These are phyloP conservation scores for Macheiramphus alcinus DNA, from an alignment of 2,113 vertebrate species.

Conservation along the genomic window DNA sequence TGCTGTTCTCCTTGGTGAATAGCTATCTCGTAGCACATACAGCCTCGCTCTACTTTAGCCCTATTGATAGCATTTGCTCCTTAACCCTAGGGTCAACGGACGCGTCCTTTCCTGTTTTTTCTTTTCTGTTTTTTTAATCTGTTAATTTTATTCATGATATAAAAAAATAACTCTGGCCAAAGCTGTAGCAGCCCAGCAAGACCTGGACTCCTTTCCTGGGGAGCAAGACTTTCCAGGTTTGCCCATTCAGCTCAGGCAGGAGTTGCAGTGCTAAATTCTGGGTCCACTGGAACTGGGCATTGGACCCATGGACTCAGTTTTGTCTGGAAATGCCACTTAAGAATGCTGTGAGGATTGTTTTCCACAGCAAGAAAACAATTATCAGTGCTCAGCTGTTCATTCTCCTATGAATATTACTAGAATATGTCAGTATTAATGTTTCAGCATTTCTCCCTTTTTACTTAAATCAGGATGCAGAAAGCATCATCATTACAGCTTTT, in stretches of 20 bases:
- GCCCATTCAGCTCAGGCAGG: not conserved
- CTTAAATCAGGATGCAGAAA: not conserved
- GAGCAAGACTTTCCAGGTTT: not conserved
- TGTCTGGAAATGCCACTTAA: not conserved
- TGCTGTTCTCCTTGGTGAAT: constrained; percentile 10
- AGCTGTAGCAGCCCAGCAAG: not conserved
- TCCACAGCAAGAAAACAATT: not conserved
- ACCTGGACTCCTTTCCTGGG: not conserved
- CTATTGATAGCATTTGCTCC: not conserved
- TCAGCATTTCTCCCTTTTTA: not conserved
- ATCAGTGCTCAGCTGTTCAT: not conserved
- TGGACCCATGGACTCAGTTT: not conserved
- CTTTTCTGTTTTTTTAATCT: not conserved
- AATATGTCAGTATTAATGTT: not conserved
- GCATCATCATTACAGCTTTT: not conserved
- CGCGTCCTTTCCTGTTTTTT: not conserved
- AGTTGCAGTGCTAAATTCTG: not conserved
- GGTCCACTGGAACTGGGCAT: not conserved
- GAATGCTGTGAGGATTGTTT: not conserved
- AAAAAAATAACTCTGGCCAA: not conserved
- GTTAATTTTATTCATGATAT: not conserved
- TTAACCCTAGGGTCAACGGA: not conserved
- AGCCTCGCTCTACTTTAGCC: not conserved
- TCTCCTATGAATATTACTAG: not conserved
- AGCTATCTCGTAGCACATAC: not conserved